Evolutionary conservation across 2,797 vertebrate genomes (phyloP), one percentile per base, ranked within the genome.

Genomic region (Sebastes kiyomatsui): DNA sequence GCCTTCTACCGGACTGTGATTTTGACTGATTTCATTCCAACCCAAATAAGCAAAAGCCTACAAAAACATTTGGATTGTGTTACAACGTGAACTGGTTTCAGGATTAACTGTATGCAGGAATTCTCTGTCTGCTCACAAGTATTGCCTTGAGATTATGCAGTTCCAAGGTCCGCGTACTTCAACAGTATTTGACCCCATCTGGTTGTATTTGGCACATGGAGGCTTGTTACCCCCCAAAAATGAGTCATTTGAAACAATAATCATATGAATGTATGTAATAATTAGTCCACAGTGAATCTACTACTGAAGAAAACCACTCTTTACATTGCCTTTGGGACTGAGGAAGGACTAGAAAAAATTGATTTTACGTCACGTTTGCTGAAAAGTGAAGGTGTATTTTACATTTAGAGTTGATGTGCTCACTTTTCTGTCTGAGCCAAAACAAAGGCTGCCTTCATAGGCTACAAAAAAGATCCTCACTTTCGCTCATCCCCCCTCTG

Each of bases 21-120:
- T 90, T 73, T 89, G 84, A 88, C 85, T 88, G 82, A 92, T 85
- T 92, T 93, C 85, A 94, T 93, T 94, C 92, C 90, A 82, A 56
- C 66, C 54, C 49, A 67, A 89, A 90, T 71, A 78, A 89, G 86
- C 60, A 59, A 85, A 82, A 70, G 74, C 78, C 61, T 76, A 54
- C 7, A 5, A 81, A 76, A 76, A 61, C 3, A 2, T 84, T 91
- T 70, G 70, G 74, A 82, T 72, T 85, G 73, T 88, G 81, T 83
- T 65, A 73, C 33, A 79, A 62, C 38, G 6, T 65, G 66, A 78
- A 75, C 33, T 71, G 35, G 55, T 55, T 84, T 86, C 66, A 67
- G 83, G 77, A 88, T 88, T 71, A 80, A 80, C 59, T 81, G 60
- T 79, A 69, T 73, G 81, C 79, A 85, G 84, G 79, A 80, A 78